Conservation (phyloP, 1,140 invertebrate species). For the Diplogasteroides magnus region DNA sequence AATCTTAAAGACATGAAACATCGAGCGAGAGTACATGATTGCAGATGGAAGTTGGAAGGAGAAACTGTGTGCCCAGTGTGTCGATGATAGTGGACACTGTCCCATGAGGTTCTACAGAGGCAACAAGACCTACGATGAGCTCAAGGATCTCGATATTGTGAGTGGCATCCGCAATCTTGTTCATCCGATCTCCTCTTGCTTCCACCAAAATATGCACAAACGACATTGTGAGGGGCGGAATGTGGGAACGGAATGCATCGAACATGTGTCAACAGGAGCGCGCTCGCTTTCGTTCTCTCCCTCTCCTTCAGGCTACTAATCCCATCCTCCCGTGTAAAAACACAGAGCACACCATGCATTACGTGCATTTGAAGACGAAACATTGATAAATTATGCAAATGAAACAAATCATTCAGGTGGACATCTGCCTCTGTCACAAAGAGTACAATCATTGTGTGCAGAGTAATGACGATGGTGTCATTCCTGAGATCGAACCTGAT, state of each 20-base stretch:
- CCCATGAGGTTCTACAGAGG: constrained; percentile 51
- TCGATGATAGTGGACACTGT: constrained; percentile 44
- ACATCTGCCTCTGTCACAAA: constrained; percentile 42
- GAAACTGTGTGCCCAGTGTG: constrained; percentile 48
- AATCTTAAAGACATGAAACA: not conserved
- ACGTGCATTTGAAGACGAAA: not conserved
- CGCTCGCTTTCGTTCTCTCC: not conserved
- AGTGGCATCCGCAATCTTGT: too few species aligned
- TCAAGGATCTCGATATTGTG: constrained; percentile 14
- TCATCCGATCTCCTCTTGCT: too few species aligned
- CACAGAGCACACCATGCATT: not conserved
- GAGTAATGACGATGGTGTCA: constrained; percentile 50
- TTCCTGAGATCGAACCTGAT: constrained; percentile 47
- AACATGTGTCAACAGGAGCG: not conserved
- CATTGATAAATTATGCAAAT: constrained; percentile 4
- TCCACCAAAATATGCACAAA: too few species aligned
- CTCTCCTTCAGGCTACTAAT: not conserved
- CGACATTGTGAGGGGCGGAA: too few species aligned
- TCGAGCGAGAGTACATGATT: constrained; percentile 11
- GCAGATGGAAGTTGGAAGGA: constrained; percentile 54
- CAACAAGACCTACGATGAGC: constrained; percentile 13
- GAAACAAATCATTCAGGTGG: constrained; percentile 20
- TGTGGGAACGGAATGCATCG: not conserved
- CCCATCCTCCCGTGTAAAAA: not conserved
- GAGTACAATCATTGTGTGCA: constrained; percentile 53